Evolutionary conservation across 2,797 vertebrate genomes (phyloP), one percentile per base, ranked within the genome.

Genomic region (Periparus ater): DNA sequence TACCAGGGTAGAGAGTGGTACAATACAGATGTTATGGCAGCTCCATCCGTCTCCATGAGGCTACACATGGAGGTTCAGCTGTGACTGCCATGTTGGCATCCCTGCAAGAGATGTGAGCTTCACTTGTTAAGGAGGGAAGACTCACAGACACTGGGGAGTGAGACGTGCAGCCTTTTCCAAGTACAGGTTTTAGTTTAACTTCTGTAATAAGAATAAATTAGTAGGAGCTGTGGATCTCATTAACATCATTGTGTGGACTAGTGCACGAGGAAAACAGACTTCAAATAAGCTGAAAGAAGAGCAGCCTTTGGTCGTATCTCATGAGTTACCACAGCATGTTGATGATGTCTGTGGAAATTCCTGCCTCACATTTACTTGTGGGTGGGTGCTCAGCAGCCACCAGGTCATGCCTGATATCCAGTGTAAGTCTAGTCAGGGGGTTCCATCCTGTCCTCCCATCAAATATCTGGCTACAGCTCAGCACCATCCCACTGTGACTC

Each of bases 401-500:
- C 0, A 0, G 40, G n/a, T 50, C 3, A 1, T 40, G 61, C 36
- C 36, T 19, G 18, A 63, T 63, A 47, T 10, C 54, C 26, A 30
- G 17, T 6, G 11, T 40, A 38, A 55, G 34, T 70, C 17, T 26
- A 51, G 45, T 21, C 22, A 67, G 30, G 17, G 67, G 23, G 7
- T 65, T 45, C 29, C 30, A 42, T 50, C 42, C 68, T 57, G 61
- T 74, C 16, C 34, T 71, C 21, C 27, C 16, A 38, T 25, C 4
- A 27, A 13, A 72, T 30, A 57, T 79, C 57, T 67, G 44, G 21
- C 47, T 85, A 25, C 58, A 57, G 29, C 27, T 63, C 57, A 70
- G 55, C 11, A 65, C 20, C 0, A 0, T 29, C 34, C 34, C 2
- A 0, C 57, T 66, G 29, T 55, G 48, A 40, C 50, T 80, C 68